Percentiles rank a stretch among this genome's conserved stretches.
These are phyloP conservation scores for Macrocentrus cingulum DNA, from an alignment of 1,140 invertebrate species.

Conservation along the genomic window DNA sequence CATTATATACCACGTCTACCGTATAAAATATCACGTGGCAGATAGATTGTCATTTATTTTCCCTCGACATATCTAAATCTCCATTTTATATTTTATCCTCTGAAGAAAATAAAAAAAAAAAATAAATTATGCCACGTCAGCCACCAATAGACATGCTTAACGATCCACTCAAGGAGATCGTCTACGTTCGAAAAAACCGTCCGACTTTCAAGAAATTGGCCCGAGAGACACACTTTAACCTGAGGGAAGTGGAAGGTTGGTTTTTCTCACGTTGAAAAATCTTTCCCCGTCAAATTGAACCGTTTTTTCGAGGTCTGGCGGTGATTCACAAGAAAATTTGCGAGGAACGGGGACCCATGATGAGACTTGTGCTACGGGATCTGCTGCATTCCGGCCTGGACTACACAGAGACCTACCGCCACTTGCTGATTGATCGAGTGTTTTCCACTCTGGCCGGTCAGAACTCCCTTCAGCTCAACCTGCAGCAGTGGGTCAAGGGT, in stretches of 20 bases:
- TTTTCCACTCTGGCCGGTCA: constrained; percentile 60
- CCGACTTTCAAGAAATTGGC: constrained; percentile 41
- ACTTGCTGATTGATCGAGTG: constrained; percentile 66
- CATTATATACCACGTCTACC: no score
- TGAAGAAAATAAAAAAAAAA: no score
- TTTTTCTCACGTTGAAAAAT: constrained; percentile 31
- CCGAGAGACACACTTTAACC: constrained; percentile 52
- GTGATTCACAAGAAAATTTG: constrained; percentile 50
- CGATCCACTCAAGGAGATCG: constrained; percentile 37
- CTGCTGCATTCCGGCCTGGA: constrained; percentile 71
- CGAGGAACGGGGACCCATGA: constrained; percentile 52
- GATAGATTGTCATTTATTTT: no score
- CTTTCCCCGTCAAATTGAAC: background rate
- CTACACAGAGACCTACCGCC: constrained; percentile 66
- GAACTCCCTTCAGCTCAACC: constrained; percentile 52
- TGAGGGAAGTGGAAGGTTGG: constrained; percentile 57
- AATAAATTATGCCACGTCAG: background rate
- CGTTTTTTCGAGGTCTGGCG: constrained; percentile 37
- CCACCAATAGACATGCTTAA: constrained; percentile 37
- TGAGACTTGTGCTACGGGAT: constrained; percentile 65
- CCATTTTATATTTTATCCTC: no score
- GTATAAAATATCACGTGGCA: no score
- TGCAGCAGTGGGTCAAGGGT: constrained; percentile 68
- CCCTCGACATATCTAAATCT: no score
- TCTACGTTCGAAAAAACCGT: constrained; percentile 46